These are phyloP conservation scores for Trissoscelio sp. DNA, from an alignment of 2,888 invertebrate genomes.

Conservation along the genomic window DNA sequence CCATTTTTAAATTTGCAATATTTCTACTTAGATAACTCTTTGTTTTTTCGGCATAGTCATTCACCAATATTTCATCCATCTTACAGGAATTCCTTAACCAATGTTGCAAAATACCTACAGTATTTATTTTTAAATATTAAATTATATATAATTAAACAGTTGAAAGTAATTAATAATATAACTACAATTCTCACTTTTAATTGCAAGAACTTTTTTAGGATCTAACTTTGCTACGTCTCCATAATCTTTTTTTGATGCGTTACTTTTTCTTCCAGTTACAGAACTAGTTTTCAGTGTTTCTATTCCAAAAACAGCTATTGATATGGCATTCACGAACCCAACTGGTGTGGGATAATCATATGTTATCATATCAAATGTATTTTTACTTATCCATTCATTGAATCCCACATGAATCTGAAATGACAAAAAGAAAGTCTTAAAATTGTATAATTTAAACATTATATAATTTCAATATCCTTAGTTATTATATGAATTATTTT, in stretches of 20 bases:
- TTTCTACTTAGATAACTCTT: conserved; percentile 2
- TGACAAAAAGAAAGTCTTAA: too few species aligned
- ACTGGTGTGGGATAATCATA: conserved; percentile 20
- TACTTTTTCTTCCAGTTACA: conserved; percentile 41
- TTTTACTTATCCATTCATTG: conserved; percentile 37
- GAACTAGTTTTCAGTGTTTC: conserved; percentile 37
- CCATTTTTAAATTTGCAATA: conserved; percentile 5
- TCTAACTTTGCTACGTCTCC: conserved; percentile 27
- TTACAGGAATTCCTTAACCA: conserved; percentile 30
- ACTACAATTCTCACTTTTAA: neutral
- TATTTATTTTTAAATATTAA: too few species aligned
- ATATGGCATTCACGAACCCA: conserved; percentile 34
- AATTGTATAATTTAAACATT: neutral
- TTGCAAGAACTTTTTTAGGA: conserved; percentile 34
- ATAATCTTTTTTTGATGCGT: conserved; percentile 33
- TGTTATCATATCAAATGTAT: conserved; percentile 33
- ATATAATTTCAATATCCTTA: too few species aligned
- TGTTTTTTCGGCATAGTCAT: neutral
- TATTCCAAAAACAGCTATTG: conserved; percentile 38
- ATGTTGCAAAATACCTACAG: conserved; percentile 36
- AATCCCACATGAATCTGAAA: conserved; percentile 39
- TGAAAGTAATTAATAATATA: too few species aligned
- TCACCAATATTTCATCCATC: conserved; percentile 18
- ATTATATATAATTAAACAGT: too few species aligned
- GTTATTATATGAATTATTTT: too few species aligned